Conservation (phyloP, 2,888 invertebrate species). For the Drosophila nigricruria region DNA sequence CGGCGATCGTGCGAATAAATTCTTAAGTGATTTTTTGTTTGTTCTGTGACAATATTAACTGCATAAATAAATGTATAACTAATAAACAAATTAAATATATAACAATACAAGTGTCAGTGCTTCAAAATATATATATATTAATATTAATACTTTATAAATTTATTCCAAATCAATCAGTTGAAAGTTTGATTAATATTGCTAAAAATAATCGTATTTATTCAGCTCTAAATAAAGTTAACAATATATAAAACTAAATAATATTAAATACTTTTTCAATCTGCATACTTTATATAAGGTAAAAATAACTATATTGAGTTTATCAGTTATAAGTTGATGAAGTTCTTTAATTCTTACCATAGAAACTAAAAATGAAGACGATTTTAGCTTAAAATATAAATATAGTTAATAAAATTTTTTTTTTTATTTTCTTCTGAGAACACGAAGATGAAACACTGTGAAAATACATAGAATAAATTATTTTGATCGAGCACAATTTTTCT, state of each 20-base stretch:
- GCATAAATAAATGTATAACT: constrained; percentile 17
- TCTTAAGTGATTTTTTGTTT: constrained; percentile 68
- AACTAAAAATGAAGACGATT: too few relatives aligned
- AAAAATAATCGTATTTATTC: constrained; percentile 24
- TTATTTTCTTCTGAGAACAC: too few relatives aligned
- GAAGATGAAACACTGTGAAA: too few relatives aligned
- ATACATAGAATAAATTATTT: too few relatives aligned
- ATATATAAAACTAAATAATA: constrained; percentile 8
- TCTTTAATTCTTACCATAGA: not conserved
- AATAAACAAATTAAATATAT: not conserved
- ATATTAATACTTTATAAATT: not conserved
- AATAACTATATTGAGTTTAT: not conserved
- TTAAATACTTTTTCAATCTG: constrained; percentile 9
- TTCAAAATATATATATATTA: not conserved
- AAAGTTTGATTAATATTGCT: constrained; percentile 15
- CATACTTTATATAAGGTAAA: constrained; percentile 39
- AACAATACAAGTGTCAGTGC: constrained; percentile 3
- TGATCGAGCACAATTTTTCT: too few relatives aligned
- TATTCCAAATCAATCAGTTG: constrained; percentile 7
- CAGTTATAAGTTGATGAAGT: not conserved
- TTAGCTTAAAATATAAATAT: too few relatives aligned
- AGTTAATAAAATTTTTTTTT: too few relatives aligned
- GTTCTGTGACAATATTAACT: constrained; percentile 52
- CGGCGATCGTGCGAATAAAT: constrained; percentile 55
- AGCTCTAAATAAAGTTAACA: constrained; percentile 5